A percentile compares a stretch with the other conserved stretches of the same genome.
phyloP scores from a whole-genome alignment of 2,888 invertebrate genomes.

The Rotaria magnacalcarata region DNA sequence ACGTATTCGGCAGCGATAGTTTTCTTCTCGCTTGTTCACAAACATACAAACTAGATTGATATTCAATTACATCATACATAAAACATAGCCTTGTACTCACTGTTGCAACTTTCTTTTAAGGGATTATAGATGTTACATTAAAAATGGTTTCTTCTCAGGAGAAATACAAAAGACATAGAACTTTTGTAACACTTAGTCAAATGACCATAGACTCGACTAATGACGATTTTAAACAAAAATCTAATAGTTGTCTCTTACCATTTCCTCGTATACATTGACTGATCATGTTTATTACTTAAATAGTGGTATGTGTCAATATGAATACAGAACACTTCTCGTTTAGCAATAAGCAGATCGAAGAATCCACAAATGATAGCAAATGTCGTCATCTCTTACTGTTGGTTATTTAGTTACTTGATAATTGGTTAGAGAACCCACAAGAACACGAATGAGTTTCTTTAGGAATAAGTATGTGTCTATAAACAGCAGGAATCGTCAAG shows the following conservation, averaged over 20 bases:
- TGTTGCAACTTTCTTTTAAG: background rate
- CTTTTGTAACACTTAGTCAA: background rate
- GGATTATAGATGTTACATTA: background rate
- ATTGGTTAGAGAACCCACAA: background rate
- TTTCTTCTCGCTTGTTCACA: background rate
- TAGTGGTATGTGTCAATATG: no score
- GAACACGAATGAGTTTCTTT: background rate
- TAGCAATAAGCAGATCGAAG: background rate
- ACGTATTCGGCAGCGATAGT: background rate
- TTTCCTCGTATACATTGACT: background rate
- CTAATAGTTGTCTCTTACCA: background rate
- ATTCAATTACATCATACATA: slow-evolving; percentile 14
- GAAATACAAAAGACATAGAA: background rate
- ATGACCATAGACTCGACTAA: background rate
- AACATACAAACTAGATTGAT: background rate
- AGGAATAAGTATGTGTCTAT: background rate
- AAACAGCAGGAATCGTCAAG: background rate
- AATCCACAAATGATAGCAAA: background rate
- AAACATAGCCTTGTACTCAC: background rate
- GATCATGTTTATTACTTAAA: background rate
- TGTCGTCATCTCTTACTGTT: background rate
- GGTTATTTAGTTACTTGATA: background rate
- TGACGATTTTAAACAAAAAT: no score
- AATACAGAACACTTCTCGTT: background rate
- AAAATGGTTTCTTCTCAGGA: background rate